Conservation (phyloP, 2,797 vertebrate genomes). For the Orientallactaga sibirica region DNA sequence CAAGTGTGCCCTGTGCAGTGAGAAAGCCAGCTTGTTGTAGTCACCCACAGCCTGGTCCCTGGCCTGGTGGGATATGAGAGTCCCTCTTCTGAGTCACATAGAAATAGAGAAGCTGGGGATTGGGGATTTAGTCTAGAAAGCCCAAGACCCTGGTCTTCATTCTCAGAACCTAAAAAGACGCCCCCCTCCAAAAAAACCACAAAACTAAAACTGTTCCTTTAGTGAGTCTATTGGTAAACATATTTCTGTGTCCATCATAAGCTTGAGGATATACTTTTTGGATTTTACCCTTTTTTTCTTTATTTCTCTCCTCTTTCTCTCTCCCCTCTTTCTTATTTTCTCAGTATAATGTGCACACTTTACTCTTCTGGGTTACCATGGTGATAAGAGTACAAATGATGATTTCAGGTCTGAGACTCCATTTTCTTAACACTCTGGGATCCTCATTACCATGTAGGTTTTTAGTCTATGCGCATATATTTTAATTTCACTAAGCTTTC, state of each 20-base stretch:
- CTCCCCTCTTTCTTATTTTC: not conserved
- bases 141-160: too few species aligned
- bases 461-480: not conserved
- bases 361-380: not conserved
- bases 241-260: not conserved
- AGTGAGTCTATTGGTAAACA: not conserved
- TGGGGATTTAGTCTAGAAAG: too few species aligned
- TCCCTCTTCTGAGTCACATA: not conserved
- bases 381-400: not conserved
- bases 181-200: too few species aligned
- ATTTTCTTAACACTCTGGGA: slow-evolving; percentile 16
- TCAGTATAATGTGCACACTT: not conserved
- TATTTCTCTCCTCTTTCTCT: not conserved
- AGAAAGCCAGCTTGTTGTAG: not conserved
- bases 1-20: not conserved
- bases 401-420: not conserved
- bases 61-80: not conserved
- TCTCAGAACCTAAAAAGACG: too few species aligned
- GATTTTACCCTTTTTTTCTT: not conserved
- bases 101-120: not conserved
- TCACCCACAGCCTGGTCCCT: not conserved
- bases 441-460: not conserved
- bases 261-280: not conserved
- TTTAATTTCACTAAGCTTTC: slow-evolving; percentile 30
- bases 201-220: not conserved